These are phyloP conservation scores for Gryllus longicercus DNA, from an alignment of 2,888 invertebrate species.

Conservation along the genomic window DNA sequence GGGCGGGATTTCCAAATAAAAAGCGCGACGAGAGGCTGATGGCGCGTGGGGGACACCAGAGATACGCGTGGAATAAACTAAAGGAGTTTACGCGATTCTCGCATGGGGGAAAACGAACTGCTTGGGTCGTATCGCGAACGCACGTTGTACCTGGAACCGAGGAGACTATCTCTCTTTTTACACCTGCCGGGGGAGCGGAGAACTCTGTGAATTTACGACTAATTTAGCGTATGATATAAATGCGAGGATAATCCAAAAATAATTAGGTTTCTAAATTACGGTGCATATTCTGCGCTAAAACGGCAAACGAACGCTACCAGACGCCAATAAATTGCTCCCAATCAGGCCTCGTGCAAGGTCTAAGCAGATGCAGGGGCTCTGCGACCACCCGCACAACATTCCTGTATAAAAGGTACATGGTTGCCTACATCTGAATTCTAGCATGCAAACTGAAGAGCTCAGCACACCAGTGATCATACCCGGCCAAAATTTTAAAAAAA, in stretches of 20 bases:
- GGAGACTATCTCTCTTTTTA: not conserved
- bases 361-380: not conserved
- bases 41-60: not conserved
- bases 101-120: not conserved
- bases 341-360: not conserved
- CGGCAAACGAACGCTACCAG: not conserved
- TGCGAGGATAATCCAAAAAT: not conserved
- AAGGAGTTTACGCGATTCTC: not conserved
- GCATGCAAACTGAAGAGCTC: too few relatives aligned
- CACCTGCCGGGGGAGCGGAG: not conserved
- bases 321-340: not conserved
- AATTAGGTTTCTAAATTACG: not conserved
- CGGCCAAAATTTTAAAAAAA: too few relatives aligned
- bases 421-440: not conserved
- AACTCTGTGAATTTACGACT: not conserved
- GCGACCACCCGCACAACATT: not conserved
- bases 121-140: not conserved
- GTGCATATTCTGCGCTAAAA: not conserved
- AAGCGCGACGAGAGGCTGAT: not conserved
- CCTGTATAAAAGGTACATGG: not conserved
- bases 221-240: not conserved
- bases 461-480: too few relatives aligned
- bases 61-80: not conserved
- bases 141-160: not conserved
- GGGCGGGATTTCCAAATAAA: not conserved